Evolutionary conservation across 1,140 invertebrate genomes (phyloP), one percentile per base, ranked within the genome.

Genomic region (Drosophila micromelanica): DNA sequence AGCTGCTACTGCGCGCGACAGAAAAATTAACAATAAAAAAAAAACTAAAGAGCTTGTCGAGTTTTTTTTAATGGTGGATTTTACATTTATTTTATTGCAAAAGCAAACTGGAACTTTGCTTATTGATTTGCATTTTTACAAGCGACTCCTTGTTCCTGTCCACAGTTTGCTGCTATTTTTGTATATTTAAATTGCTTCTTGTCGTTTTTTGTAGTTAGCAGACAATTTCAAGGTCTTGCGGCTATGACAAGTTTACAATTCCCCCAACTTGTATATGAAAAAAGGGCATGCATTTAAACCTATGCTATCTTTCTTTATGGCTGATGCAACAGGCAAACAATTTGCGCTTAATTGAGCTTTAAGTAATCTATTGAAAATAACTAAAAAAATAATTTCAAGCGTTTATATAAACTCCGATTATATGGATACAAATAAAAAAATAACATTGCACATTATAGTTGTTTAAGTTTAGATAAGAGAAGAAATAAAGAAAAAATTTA

Each of bases 41-140:
- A 23, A 55, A 55, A 42, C 37, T 56, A 67, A 69, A 64, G 48
- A 72, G 46, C 80, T 65, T 79, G 68, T 82, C 49, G 42, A 13
- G 17, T 35, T 63, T 84, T 45, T 62, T 62, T 70, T 52, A 69
- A 73, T 69, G 71, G 56, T 59, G 57, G 59, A 63, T 74, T 70
- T 86, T 85, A 80, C 77, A 80, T 89, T 89, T 89, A 89, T 87
- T 87, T 87, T 89, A 87, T 87, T 89, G 82, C 78, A 43, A 67
- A 45, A 37, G 17, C 61, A 65, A 78, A 69, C 80, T 76, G 76
- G 80, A 75, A 69, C 69, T 73, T 78, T 82, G 62, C 76, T 89
- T 89, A 89, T 89, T 89, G 84, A 89, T 89, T 89, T 89, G 84
- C 84, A 89, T 89, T 89, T 89, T 89, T 76, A 89, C 80, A 89